Percentiles rank a stretch among this genome's conserved stretches.
Evolutionary conservation across 2,113 vertebrate species (phyloP).

Genomic region (Puffinus mauretanicus): DNA sequence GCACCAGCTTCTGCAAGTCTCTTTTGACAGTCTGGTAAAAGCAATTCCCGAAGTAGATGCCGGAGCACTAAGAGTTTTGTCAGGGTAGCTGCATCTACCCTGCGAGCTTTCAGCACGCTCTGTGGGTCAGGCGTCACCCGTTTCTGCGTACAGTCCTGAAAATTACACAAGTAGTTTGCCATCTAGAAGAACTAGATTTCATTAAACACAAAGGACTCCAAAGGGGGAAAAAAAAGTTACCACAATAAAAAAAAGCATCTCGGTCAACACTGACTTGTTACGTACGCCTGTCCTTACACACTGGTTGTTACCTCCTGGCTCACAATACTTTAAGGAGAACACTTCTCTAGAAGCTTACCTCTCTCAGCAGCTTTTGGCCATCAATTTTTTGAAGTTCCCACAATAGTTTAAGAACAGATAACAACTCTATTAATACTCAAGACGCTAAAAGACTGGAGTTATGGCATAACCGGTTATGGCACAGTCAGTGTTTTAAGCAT

Average conservation of each 20-base stretch:
- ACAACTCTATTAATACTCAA: not conserved
- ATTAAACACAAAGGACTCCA: not conserved
- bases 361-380: not conserved
- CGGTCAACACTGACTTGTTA: not conserved
- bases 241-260: not conserved
- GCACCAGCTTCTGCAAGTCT: not conserved
- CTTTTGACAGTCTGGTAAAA: not conserved
- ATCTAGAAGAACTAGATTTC: not conserved
- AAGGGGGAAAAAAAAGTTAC: too few species aligned
- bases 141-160: not conserved
- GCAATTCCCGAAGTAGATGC: not conserved
- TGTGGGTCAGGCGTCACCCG: not conserved
- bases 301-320: not conserved
- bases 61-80: not conserved
- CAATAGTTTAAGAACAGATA: not conserved
- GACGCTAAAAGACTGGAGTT: too few species aligned
- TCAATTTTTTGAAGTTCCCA: not conserved
- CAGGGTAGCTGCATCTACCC: not conserved
- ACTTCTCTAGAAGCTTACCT: not conserved
- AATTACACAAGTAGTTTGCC: not conserved
- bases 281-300: not conserved
- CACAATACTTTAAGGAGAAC: fast-evolving
- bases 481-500: not conserved
- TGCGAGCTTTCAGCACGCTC: not conserved
- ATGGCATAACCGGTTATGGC: not conserved